Evolutionary conservation across 2,888 invertebrate species (phyloP), one percentile per base, ranked within the genome.

Genomic region (Leptarthrus brevirostris): DNA sequence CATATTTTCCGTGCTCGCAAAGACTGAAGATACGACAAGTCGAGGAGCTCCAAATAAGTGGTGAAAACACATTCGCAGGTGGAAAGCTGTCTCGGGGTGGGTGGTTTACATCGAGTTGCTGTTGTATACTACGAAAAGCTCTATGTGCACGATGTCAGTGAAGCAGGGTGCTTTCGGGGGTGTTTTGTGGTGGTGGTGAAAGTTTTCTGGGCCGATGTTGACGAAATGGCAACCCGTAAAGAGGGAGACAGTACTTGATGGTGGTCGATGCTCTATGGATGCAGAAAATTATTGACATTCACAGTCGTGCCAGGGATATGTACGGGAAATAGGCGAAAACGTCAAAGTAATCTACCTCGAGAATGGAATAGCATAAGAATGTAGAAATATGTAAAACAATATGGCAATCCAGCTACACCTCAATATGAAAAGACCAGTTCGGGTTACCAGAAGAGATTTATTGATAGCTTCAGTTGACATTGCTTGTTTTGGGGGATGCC

Each of bases 1-100:
- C 58, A 69, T 34, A 72, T 66, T 66, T 58, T 64, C 64, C 36
- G 30, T 49, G 26, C 72, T 72, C 66, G 52, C 52, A 52, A 10
- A 14, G 20, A 52, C 69, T 69, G 69, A 69, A 14, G 30, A 24
- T 22, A 24, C 69, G 30, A 18, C 52, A 20, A 34, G 36, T 52
- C 52, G 52, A 34, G 14, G 20, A 30, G 1, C 16, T 34, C 49
- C 30, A 69, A 34, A 49, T 24, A 52, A 69, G 69, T 69, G 69
- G 52, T 69, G 69, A 69, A 52, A 52, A 52, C 52, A 69, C 69
- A 26, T 14, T 34, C 30, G n/a, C 24, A 69, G 69, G 69, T 69
- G 52, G 34, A 69, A 69, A 52, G 49, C 52, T 52, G 52, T 40
- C 26, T 20, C 47, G 24, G 16, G 26, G n/a, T 1, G n/a, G 1